Evolutionary conservation across 2,888 invertebrate genomes (phyloP).

Genomic region (Epirrhoe tristata): DNA sequence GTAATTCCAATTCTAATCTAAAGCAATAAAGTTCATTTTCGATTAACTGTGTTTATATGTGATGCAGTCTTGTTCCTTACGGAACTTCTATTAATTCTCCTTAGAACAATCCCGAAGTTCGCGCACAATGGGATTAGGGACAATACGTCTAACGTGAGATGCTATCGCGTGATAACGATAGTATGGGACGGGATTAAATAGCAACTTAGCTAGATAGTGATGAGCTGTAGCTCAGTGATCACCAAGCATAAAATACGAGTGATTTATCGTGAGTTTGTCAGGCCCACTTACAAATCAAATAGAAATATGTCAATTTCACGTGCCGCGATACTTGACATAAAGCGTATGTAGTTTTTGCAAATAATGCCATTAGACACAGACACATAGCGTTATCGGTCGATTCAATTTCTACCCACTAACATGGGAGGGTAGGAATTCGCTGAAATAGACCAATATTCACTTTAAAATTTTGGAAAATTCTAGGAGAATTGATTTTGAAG

Average conservation of each 20-base stretch:
- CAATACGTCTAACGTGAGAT: constrained; percentile 80
- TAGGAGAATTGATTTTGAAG: no score
- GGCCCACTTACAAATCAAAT: no score
- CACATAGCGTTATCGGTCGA: no score
- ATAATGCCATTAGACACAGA: no score
- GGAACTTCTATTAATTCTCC: constrained; percentile 82
- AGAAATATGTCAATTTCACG: no score
- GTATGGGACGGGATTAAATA: constrained; percentile 44
- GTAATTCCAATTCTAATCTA: constrained; percentile 7
- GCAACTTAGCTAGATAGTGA: not conserved
- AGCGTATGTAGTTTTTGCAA: no score
- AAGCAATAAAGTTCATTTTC: constrained; percentile 10
- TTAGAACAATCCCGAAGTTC: constrained; percentile 78
- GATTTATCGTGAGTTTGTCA: no score
- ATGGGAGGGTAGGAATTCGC: no score
- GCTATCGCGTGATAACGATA: constrained; percentile 65
- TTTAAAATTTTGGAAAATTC: no score
- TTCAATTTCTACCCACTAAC: no score
- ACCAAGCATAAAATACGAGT: not conserved
- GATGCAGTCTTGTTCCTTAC: constrained; percentile 51
- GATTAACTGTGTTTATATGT: constrained; percentile 7
- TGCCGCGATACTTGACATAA: no score
- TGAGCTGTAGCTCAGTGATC: not conserved
- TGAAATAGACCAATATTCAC: no score
- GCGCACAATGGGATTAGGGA: constrained; percentile 75